These are phyloP conservation scores for Antennarius maculatus DNA, from an alignment of 2,797 vertebrate genomes.

Conservation along the genomic window DNA sequence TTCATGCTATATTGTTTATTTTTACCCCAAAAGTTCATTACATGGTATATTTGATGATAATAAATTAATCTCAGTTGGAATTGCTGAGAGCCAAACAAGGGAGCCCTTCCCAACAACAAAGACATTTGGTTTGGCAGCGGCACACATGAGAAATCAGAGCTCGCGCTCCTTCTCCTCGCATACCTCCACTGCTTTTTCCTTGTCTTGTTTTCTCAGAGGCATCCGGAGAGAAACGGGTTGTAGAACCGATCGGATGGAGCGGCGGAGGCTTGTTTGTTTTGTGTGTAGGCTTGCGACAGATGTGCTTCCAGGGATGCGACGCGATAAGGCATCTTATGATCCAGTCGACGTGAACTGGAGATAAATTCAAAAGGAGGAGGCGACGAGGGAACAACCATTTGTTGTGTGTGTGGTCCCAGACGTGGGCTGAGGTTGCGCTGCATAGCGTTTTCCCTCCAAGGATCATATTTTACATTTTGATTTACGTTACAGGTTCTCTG, in stretches of 20 bases:
- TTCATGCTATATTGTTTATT: conserved; percentile 40
- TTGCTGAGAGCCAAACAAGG: conserved; percentile 46
- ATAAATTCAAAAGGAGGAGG: not conserved
- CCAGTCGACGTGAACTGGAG: conserved; percentile 3
- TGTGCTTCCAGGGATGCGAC: conserved; percentile 26
- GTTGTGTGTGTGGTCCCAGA: not conserved
- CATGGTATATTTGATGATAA: conserved; percentile 46
- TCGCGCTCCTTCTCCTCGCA: conserved; percentile 38
- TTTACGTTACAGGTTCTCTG: not conserved
- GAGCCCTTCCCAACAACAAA: conserved; percentile 70
- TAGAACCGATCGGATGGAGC: conserved; percentile 7
- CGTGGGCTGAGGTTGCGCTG: conserved; percentile 13
- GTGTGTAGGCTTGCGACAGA: conserved; percentile 37
- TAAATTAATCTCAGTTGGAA: conserved; percentile 57
- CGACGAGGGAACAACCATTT: conserved; percentile 1
- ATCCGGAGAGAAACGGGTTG: conserved; percentile 35
- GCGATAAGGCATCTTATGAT: conserved; percentile 22
- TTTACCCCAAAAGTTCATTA: conserved; percentile 34
- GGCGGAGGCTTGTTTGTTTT: conserved; percentile 36
- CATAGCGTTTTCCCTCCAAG: not conserved
- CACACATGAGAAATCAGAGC: conserved; percentile 62
- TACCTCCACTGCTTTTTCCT: conserved; percentile 52
- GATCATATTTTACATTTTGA: conserved; percentile 1
- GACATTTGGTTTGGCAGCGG: conserved; percentile 71
- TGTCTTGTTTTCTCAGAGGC: conserved; percentile 63